These are phyloP conservation scores for Drosophila affinis DNA, from an alignment of 2,888 invertebrate genomes.

Conservation along the genomic window DNA sequence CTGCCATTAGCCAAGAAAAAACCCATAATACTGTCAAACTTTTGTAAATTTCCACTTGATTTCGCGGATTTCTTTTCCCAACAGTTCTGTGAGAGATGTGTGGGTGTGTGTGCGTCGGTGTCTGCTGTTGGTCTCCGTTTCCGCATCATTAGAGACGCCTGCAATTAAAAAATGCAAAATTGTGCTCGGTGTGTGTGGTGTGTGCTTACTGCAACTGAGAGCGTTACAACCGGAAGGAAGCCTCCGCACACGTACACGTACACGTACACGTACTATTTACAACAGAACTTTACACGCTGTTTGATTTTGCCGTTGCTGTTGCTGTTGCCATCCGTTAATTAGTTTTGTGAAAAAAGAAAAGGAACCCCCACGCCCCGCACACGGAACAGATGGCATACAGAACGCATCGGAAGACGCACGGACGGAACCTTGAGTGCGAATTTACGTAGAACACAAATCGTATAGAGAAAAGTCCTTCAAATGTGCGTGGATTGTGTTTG, in stretches of 20 bases:
- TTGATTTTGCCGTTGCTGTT: not conserved
- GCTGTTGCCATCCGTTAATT: conserved; percentile 39
- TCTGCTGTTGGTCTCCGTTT: conserved; percentile 34
- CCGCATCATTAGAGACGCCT: conserved; percentile 54
- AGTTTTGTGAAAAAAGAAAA: conserved; percentile 34
- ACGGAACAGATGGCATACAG: not conserved
- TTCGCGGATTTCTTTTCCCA: not conserved
- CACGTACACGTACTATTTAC: conserved; percentile 36
- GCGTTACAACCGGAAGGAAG: conserved; percentile 25
- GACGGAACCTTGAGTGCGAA: conserved; percentile 26
- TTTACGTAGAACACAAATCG: conserved; percentile 6
- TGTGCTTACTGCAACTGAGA: not conserved
- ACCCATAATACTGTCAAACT: conserved; percentile 63
- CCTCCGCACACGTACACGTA: conserved; percentile 27
- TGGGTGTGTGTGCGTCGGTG: not conserved
- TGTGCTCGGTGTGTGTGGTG: conserved; percentile 20
- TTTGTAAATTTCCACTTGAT: conserved; percentile 19
- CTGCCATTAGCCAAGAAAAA: conserved; percentile 40
- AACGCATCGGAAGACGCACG: conserved; percentile 1
- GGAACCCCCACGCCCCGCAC: conserved; percentile 2
- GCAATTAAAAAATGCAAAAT: conserved; percentile 67
- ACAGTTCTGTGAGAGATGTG: not conserved
- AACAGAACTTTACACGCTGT: conserved; percentile 22
- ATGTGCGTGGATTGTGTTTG: conserved; percentile 1
- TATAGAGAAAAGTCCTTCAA: conserved; percentile 20